Conservation (phyloP, 2,113 vertebrate species). For the Puffinus mauretanicus region DNA sequence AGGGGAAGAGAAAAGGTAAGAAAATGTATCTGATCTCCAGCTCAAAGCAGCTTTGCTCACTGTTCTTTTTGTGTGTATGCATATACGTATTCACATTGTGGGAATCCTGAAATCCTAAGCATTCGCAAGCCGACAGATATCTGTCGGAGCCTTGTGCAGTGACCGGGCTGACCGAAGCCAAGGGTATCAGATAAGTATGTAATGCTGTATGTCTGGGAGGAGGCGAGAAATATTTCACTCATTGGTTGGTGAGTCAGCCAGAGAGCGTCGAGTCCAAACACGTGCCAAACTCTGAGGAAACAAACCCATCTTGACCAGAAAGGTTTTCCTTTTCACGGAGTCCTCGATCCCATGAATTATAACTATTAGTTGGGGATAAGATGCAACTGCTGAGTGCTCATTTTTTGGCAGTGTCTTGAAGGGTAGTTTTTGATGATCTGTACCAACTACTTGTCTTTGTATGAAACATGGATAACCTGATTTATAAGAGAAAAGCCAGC, state of each 20-base stretch:
- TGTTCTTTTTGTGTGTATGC: too few species aligned
- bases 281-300: background rate
- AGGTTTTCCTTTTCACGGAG: background rate
- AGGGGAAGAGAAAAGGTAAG: background rate
- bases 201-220: fast-evolving
- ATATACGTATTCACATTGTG: too few species aligned
- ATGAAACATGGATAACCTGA: background rate
- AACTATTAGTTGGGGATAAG: background rate
- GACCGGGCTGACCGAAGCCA: background rate
- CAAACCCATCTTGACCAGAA: background rate
- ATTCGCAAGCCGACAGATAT: fast-evolving
- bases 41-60: background rate
- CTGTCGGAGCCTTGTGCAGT: background rate
- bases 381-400: background rate
- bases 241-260: background rate
- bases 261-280: background rate
- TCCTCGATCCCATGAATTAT: background rate
- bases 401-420: background rate
- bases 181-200: too few species aligned
- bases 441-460: background rate
- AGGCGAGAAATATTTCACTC: background rate
- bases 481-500: background rate
- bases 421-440: background rate
- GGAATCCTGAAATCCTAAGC: background rate
- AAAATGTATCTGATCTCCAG: background rate